A percentile compares a stretch with the other conserved stretches of the same genome.
phyloP scores from a whole-genome alignment of 1,140 invertebrate species.

The Ostrea edulis region DNA sequence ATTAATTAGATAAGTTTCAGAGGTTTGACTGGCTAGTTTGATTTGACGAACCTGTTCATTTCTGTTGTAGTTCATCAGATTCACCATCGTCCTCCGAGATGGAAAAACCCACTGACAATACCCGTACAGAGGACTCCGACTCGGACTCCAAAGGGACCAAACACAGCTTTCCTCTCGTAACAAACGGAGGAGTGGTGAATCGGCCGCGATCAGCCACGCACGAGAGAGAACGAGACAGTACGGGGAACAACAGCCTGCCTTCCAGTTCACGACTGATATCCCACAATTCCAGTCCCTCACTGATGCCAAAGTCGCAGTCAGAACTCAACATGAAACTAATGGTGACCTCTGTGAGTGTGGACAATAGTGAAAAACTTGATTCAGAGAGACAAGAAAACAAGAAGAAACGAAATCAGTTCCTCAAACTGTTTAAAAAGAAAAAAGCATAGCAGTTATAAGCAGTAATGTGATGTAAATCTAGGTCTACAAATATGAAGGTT shows the following conservation, averaged over 20 bases:
- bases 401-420: constrained; percentile 28
- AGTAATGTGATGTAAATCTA: not conserved
- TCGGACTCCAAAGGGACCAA: constrained; percentile 22
- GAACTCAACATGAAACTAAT: constrained; percentile 11
- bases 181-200: not conserved
- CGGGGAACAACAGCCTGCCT: not conserved
- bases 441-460: not conserved
- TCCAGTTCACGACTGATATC: not conserved
- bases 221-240: not conserved
- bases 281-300: not conserved
- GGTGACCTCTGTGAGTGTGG: not conserved
- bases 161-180: not conserved
- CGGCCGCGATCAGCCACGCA: not conserved
- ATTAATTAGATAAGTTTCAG: too few species aligned
- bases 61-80: constrained; percentile 1
- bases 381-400: constrained; percentile 6
- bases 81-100: not conserved
- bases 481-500: constrained; percentile 19
- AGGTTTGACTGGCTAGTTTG: not conserved
- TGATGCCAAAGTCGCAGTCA: constrained; percentile 24
- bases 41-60: not conserved
- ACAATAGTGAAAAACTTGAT: not conserved
- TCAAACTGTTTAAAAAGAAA: constrained; percentile 36
- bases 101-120: not conserved
- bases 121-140: not conserved